These are phyloP conservation scores for Drymonia ruficornis DNA, from an alignment of 2,888 invertebrate genomes.

Conservation along the genomic window DNA sequence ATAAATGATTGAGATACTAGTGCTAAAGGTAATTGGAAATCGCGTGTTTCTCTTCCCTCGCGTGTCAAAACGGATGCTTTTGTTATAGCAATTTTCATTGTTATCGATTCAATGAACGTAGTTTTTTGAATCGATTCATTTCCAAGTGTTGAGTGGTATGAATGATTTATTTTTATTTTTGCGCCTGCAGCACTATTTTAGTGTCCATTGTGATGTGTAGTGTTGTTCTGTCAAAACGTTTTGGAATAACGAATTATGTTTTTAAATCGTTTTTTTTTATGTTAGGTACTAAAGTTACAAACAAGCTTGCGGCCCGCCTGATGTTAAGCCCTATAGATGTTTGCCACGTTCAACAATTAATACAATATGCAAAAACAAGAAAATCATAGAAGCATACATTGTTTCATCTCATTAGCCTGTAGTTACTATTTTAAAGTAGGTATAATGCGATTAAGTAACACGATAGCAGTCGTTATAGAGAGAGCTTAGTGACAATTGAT, in stretches of 20 bases:
- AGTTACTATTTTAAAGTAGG: neutral
- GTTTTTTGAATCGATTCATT: constrained; percentile 74
- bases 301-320: too few species aligned
- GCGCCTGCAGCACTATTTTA: constrained; percentile 38
- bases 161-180: constrained; percentile 75
- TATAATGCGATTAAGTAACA: constrained; percentile 33
- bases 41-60: constrained; percentile 40
- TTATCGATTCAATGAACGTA: constrained; percentile 77
- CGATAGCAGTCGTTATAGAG: constrained; percentile 34
- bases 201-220: constrained; percentile 33
- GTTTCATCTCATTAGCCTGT: neutral
- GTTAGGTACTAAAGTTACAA: too few species aligned
- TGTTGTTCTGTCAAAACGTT: constrained; percentile 63
- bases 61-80: constrained; percentile 51
- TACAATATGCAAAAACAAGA: too few species aligned
- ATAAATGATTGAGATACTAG: too few species aligned
- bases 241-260: constrained; percentile 53
- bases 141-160: constrained; percentile 74
- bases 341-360: too few species aligned
- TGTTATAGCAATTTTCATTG: constrained; percentile 78
- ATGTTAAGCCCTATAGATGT: too few species aligned
- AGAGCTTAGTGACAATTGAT: constrained; percentile 53
- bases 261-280: constrained; percentile 24
- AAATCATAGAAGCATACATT: neutral
- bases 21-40: neutral